Percentiles rank a stretch among this genome's conserved stretches.
Conservation (phyloP, 2,888 invertebrate species). For the Mythimna pallens region DNA sequence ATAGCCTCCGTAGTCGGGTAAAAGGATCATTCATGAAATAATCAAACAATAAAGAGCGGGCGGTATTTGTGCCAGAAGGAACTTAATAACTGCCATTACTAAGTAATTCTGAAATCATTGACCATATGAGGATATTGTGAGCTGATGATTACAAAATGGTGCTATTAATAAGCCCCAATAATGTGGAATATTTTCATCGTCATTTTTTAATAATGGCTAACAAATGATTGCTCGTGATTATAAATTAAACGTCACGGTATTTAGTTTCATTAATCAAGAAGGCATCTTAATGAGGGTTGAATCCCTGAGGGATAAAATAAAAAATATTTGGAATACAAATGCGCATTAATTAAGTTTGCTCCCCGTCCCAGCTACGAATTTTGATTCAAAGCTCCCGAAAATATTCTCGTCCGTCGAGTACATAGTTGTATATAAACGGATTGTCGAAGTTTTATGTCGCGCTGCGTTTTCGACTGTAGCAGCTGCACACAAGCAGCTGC, state of each 20-base stretch:
- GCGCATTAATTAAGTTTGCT: background rate
- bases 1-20: too few species aligned
- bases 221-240: background rate
- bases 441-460: background rate
- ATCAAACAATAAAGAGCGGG: too few species aligned
- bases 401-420: background rate
- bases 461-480: too few species aligned
- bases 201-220: background rate
- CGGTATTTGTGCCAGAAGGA: background rate
- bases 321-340: constrained; percentile 3
- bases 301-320: constrained; percentile 2
- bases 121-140: background rate
- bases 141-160: background rate
- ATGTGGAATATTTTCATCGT: background rate
- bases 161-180: background rate
- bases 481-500: too few species aligned
- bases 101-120: background rate
- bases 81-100: background rate
- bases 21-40: background rate
- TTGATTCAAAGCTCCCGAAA: too few species aligned
- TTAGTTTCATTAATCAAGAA: constrained; percentile 27
- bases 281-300: constrained; percentile 36
- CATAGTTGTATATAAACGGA: too few species aligned
- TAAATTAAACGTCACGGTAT: constrained; percentile 8
- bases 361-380: background rate